Evolutionary conservation across 92 coral and sea anemone genomes (phyloP).

Genomic region (Muricea muricata): DNA sequence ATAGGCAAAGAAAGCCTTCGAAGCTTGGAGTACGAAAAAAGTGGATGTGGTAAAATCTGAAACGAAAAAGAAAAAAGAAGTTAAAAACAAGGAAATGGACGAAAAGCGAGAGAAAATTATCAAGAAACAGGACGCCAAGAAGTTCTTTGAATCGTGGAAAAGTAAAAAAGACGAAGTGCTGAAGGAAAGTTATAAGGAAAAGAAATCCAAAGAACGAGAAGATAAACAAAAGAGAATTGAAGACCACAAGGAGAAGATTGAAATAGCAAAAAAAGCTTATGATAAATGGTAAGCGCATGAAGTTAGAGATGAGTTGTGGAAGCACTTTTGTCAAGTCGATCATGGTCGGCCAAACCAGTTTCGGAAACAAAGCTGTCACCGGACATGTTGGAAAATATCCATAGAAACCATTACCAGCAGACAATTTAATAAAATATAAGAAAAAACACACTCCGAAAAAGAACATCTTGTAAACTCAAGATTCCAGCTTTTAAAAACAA

Average conservation of each 20-base stretch:
- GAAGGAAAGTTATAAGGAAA: slow-evolving; percentile 21
- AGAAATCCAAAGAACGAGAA: slow-evolving; percentile 4
- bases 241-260: slow-evolving; percentile 22
- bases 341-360: not conserved
- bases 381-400: no score
- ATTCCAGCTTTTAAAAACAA: no score
- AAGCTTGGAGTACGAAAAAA: slow-evolving; percentile 26
- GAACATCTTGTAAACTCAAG: no score
- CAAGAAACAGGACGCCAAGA: slow-evolving; percentile 34
- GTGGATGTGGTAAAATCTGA: not conserved
- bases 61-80: slow-evolving; percentile 30
- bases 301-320: not conserved
- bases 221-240: slow-evolving; percentile 1
- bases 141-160: slow-evolving; percentile 39
- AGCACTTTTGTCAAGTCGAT: not conserved
- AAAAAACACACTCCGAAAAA: no score
- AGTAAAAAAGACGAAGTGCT: slow-evolving; percentile 30
- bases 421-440: no score
- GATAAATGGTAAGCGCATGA: slow-evolving; percentile 4
- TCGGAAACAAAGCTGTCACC: no score
- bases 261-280: slow-evolving; percentile 22
- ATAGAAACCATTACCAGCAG: no score
- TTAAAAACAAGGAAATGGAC: slow-evolving; percentile 3
- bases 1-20: slow-evolving; percentile 46
- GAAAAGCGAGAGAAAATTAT: slow-evolving; percentile 12